These are phyloP conservation scores for Saccopteryx leptura DNA, from an alignment of 2,113 vertebrate genomes.

Conservation along the genomic window DNA sequence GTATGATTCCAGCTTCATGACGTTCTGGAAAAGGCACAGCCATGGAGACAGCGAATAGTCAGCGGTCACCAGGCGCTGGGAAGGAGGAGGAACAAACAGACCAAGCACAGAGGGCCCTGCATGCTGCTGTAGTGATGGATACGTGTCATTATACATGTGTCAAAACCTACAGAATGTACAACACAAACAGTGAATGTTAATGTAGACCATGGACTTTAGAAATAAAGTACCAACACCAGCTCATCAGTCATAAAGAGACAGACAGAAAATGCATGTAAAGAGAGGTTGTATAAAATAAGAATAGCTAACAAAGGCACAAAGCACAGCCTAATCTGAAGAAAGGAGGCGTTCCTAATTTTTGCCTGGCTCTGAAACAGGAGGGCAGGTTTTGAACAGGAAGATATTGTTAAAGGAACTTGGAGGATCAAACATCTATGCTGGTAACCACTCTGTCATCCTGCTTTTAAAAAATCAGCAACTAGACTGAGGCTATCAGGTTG, in stretches of 20 bases:
- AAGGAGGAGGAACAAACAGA: neutral
- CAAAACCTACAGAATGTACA: neutral
- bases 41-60: neutral
- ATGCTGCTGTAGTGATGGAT: accelerated
- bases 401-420: neutral
- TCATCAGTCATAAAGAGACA: neutral
- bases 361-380: neutral
- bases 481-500: neutral
- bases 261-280: neutral
- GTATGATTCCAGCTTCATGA: neutral
- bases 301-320: neutral
- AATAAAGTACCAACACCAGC: neutral
- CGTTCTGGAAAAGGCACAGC: neutral
- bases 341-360: neutral
- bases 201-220: neutral
- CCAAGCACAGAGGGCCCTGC: neutral
- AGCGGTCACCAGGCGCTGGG: neutral
- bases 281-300: neutral
- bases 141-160: accelerated
- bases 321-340: neutral
- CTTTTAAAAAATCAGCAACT: neutral
- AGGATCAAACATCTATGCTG: neutral
- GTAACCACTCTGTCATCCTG: neutral
- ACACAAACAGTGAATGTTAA: neutral
- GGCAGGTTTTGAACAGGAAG: neutral